A percentile compares a stretch with the other conserved stretches of the same genome.
Conservation (phyloP, 2,797 vertebrate genomes). For the Squalus acanthias region DNA sequence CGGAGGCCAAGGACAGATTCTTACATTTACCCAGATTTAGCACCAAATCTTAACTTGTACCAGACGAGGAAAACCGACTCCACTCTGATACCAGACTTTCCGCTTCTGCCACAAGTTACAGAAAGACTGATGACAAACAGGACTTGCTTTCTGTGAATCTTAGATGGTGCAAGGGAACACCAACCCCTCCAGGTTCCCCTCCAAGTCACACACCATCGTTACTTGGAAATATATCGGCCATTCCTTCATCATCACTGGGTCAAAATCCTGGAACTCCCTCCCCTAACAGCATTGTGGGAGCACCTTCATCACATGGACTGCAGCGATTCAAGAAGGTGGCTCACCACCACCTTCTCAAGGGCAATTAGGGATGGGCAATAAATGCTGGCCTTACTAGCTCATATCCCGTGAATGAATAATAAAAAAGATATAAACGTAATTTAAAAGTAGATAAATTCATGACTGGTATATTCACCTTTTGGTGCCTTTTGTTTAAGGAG, state of each 20-base stretch:
- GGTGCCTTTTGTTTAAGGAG: neutral
- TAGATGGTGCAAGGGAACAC: too few species aligned
- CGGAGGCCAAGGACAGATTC: too few species aligned
- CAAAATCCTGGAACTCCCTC: neutral
- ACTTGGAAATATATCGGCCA: too few species aligned
- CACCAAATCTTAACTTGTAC: neutral
- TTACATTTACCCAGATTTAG: neutral
- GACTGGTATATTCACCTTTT: neutral
- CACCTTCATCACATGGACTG: neutral
- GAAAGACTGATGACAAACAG: neutral
- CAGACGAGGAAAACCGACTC: neutral
- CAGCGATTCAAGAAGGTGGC: neutral
- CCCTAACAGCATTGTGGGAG: neutral
- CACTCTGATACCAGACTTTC: neutral
- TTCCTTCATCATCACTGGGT: too few species aligned
- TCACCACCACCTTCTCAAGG: neutral
- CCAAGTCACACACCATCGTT: too few species aligned
- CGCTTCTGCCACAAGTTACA: neutral
- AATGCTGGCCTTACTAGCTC: neutral
- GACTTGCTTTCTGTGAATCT: neutral
- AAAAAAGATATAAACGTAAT: neutral
- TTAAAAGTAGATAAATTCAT: neutral
- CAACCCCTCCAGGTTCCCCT: too few species aligned
- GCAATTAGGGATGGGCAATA: neutral
- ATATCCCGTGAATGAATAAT: neutral